These are phyloP conservation scores for Microhierax caerulescens DNA, from an alignment of 2,797 vertebrate species.

Conservation along the genomic window DNA sequence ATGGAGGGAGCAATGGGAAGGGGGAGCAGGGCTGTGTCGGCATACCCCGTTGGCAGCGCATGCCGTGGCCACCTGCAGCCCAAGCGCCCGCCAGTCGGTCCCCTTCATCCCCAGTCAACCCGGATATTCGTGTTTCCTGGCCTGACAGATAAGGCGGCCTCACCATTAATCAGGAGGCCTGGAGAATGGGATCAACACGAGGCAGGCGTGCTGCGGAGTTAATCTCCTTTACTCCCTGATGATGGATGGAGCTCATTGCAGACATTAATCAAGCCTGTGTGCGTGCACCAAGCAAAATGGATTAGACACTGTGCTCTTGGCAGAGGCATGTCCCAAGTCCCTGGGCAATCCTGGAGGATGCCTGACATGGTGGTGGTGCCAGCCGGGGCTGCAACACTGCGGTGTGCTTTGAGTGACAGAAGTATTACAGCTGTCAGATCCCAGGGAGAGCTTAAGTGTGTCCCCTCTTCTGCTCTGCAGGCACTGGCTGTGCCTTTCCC, in stretches of 20 bases:
- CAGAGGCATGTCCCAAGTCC: background rate
- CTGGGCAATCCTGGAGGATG: background rate
- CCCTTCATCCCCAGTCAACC: background rate
- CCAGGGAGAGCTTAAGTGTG: background rate
- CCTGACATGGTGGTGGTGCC: rapidly evolving
- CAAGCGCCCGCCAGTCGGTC: background rate
- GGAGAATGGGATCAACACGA: slow-evolving; percentile 28
- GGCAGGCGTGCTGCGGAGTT: slow-evolving; percentile 2
- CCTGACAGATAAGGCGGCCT: slow-evolving; percentile 5
- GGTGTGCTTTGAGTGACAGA: background rate
- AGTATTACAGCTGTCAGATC: background rate
- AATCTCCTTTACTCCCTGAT: slow-evolving; percentile 57
- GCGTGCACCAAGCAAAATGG: background rate
- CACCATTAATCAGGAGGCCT: slow-evolving; percentile 9
- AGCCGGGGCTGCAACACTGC: background rate
- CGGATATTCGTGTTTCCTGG: background rate
- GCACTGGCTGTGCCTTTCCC: background rate
- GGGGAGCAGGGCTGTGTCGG: background rate
- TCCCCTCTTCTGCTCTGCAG: background rate
- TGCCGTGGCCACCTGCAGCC: background rate
- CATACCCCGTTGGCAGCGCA: rapidly evolving
- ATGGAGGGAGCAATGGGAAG: background rate
- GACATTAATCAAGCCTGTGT: slow-evolving; percentile 56
- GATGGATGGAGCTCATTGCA: slow-evolving; percentile 55
- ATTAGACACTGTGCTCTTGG: background rate